These are phyloP conservation scores for Drosophila sordidula DNA, from an alignment of 2,888 invertebrate species.

Conservation along the genomic window DNA sequence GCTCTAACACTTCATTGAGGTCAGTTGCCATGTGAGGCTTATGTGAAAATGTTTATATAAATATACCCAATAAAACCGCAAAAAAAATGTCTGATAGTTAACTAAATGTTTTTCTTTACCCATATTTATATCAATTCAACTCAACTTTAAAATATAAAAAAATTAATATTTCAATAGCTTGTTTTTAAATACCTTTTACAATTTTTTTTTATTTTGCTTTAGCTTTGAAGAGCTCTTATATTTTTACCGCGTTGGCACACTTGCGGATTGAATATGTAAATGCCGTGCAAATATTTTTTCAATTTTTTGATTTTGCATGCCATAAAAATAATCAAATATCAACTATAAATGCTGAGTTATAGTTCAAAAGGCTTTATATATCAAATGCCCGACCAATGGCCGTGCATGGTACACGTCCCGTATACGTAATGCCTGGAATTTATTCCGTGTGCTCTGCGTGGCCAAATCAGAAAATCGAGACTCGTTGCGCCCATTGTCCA, in stretches of 20 bases:
- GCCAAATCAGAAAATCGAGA: conserved; percentile 40
- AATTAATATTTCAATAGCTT: neutral
- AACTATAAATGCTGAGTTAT: conserved; percentile 70
- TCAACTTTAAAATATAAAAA: conserved; percentile 1
- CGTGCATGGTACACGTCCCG: conserved; percentile 34
- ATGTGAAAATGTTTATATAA: conserved; percentile 17
- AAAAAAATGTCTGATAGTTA: neutral
- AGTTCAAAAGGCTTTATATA: conserved; percentile 65
- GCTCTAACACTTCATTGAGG: conserved; percentile 63
- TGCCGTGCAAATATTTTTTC: conserved; percentile 40
- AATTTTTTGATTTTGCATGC: conserved; percentile 55
- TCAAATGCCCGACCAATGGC: conserved; percentile 49
- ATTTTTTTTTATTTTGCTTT: neutral
- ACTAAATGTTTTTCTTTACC: neutral
- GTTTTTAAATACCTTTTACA: conserved; percentile 3
- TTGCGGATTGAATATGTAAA: conserved; percentile 40
- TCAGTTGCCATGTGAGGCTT: conserved; percentile 44
- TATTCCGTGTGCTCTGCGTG: conserved; percentile 12
- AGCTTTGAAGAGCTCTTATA: neutral
- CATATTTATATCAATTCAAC: neutral
- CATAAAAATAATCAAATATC: conserved; percentile 67
- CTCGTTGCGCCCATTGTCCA: conserved; percentile 38
- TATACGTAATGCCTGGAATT: conserved; percentile 54
- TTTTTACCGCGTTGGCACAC: conserved; percentile 1
- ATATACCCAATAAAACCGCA: neutral